Percentiles rank a stretch among this genome's conserved stretches.
phyloP scores from a whole-genome alignment of 2,888 invertebrate species.

The Amphiduros pacificus region DNA sequence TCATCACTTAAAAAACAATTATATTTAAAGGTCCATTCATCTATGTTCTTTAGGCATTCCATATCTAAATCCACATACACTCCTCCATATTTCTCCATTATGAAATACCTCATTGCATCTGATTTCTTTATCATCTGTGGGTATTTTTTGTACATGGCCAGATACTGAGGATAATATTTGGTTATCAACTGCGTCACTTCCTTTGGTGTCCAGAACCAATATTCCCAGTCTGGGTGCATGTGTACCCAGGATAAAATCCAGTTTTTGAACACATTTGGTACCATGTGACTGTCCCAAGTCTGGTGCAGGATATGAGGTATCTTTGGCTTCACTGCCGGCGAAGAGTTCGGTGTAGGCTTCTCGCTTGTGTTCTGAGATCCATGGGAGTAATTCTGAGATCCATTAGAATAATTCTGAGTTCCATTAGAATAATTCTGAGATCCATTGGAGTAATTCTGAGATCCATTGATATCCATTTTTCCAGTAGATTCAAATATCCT shows the following conservation, averaged over 20 bases:
- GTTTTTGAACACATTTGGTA: neutral
- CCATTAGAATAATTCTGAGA: too few relatives aligned
- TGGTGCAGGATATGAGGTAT: constrained; percentile 8
- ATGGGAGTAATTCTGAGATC: too few relatives aligned
- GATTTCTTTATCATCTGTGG: neutral
- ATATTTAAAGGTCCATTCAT: neutral
- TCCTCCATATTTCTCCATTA: neutral
- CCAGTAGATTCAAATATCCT: too few relatives aligned
- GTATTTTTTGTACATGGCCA: neutral
- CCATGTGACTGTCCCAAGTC: neutral
- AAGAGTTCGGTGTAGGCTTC: too few relatives aligned
- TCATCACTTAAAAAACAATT: neutral
- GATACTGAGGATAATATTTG: neutral
- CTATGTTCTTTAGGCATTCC: neutral
- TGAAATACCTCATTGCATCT: neutral
- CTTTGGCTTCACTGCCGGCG: too few relatives aligned
- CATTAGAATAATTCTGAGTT: too few relatives aligned
- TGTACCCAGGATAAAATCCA: neutral
- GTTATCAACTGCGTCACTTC: neutral
- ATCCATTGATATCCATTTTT: too few relatives aligned
- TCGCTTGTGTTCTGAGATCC: too few relatives aligned
- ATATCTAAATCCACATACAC: neutral
- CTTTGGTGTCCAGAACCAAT: constrained; percentile 7
- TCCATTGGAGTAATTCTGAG: too few relatives aligned
- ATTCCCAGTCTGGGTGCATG: constrained; percentile 4